A percentile compares a stretch with the other conserved stretches of the same genome.
These are phyloP conservation scores for Bovichtus variegatus DNA, from an alignment of 2,797 vertebrate species.

Conservation along the genomic window DNA sequence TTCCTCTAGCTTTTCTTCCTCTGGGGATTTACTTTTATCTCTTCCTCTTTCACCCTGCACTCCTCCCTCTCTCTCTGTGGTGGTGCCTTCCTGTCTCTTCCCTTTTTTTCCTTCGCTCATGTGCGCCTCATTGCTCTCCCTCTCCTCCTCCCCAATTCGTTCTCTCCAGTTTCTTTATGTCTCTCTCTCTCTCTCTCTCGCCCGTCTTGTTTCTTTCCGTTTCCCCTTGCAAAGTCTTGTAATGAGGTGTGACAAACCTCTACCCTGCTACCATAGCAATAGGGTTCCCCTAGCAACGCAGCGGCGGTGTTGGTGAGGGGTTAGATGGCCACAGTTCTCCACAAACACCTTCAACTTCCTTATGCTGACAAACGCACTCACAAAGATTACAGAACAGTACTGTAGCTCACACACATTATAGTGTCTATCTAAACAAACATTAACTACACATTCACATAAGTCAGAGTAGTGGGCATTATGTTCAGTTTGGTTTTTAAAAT, in stretches of 20 bases:
- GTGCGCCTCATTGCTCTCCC: conserved; percentile 52
- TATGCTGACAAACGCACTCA: neutral
- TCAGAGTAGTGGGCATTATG: neutral
- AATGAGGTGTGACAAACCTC: conserved; percentile 83
- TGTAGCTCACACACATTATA: neutral
- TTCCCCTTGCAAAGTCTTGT: conserved; percentile 70
- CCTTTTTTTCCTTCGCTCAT: conserved; percentile 29
- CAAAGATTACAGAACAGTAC: neutral
- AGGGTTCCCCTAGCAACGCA: conserved; percentile 78
- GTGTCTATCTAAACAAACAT: neutral
- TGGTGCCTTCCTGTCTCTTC: conserved; percentile 63
- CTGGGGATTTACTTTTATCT: conserved; percentile 69
- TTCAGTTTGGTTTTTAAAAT: neutral
- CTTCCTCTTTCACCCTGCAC: conserved; percentile 59
- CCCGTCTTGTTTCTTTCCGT: conserved; percentile 51
- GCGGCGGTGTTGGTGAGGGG: conserved; percentile 40
- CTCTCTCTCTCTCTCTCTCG: conserved; percentile 26
- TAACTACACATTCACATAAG: neutral
- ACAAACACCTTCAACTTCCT: conserved; percentile 49
- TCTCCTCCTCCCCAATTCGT: conserved; percentile 56
- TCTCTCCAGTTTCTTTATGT: conserved; percentile 55
- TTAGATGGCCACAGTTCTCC: conserved; percentile 45
- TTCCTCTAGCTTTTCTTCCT: conserved; percentile 66
- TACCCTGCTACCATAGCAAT: conserved; percentile 81
- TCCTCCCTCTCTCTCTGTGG: conserved; percentile 45